Conservation (phyloP, 2,113 vertebrate genomes). For the Megaleporinus macrocephalus region DNA sequence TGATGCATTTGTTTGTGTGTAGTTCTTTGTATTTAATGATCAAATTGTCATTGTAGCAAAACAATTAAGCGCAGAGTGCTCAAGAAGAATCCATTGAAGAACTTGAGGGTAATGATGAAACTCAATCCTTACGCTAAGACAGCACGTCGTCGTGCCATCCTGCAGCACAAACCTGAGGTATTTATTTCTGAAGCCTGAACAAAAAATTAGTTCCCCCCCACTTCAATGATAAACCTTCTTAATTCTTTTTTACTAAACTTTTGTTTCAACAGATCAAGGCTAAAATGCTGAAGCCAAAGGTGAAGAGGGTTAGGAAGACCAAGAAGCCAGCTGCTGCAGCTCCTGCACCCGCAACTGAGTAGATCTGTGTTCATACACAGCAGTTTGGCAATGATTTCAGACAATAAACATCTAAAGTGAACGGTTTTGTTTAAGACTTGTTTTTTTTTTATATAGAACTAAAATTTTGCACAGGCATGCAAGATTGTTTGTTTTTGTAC, state of each 20-base stretch:
- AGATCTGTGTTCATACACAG: constrained; percentile 60
- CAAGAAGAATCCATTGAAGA: constrained; percentile 99
- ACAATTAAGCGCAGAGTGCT: constrained; percentile 91
- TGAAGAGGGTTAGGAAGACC: constrained; percentile 67
- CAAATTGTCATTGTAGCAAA: constrained; percentile 76
- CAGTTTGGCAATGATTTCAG: constrained; percentile 66
- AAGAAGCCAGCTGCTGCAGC: constrained; percentile 46
- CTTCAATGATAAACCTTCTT: no score
- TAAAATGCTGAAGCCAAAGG: constrained; percentile 78
- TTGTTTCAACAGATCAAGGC: constrained; percentile 73
- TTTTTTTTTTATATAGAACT: not conserved
- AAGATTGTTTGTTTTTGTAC: not conserved
- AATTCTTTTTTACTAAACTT: no score
- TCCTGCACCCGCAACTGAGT: constrained; percentile 57
- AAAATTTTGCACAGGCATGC: no score
- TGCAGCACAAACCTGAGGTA: constrained; percentile 86
- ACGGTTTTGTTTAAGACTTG: not conserved
- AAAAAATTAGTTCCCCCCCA: no score
- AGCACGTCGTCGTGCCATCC: constrained; percentile 89
- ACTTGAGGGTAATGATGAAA: constrained; percentile 94
- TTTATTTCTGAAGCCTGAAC: constrained; percentile 53
- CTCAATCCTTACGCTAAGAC: constrained; percentile 96
- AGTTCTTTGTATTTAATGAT: not conserved
- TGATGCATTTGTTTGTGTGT: not conserved
- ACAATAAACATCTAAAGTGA: constrained; percentile 30